phyloP scores from a whole-genome alignment of 2,797 vertebrate genomes.

The Enteromius trimaculatus region DNA sequence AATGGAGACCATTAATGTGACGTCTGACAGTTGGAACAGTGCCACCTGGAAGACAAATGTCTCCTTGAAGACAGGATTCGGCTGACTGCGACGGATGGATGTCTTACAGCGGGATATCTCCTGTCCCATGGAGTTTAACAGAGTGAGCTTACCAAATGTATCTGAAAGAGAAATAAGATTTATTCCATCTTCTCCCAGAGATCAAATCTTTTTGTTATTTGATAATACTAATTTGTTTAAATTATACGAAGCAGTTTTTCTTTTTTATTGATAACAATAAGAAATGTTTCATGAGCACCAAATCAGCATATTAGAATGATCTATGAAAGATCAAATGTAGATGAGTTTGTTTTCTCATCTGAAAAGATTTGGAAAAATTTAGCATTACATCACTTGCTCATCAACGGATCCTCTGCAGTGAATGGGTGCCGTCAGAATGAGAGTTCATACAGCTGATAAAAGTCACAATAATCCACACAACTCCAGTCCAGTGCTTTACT shows the following conservation, averaged over 20 bases:
- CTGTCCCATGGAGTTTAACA: conserved; percentile 91
- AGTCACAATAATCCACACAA: background rate
- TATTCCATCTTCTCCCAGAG: background rate
- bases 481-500: background rate
- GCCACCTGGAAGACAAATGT: conserved; percentile 98
- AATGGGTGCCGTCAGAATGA: background rate
- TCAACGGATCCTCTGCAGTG: background rate
- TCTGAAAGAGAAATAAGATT: conserved; percentile 72
- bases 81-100: conserved; percentile 89
- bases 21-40: conserved; percentile 95
- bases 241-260: background rate
- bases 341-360: background rate
- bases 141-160: conserved; percentile 91
- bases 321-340: background rate
- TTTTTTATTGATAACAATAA: background rate
- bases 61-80: conserved; percentile 97
- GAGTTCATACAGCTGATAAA: background rate
- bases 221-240: background rate
- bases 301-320: background rate
- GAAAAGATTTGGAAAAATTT: background rate
- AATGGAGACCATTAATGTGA: conserved; percentile 91
- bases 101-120: conserved; percentile 96
- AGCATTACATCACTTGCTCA: background rate
- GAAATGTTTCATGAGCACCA: background rate
- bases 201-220: background rate